Conservation (phyloP, 2,797 vertebrate genomes). For the Heterohyrax brucei region DNA sequence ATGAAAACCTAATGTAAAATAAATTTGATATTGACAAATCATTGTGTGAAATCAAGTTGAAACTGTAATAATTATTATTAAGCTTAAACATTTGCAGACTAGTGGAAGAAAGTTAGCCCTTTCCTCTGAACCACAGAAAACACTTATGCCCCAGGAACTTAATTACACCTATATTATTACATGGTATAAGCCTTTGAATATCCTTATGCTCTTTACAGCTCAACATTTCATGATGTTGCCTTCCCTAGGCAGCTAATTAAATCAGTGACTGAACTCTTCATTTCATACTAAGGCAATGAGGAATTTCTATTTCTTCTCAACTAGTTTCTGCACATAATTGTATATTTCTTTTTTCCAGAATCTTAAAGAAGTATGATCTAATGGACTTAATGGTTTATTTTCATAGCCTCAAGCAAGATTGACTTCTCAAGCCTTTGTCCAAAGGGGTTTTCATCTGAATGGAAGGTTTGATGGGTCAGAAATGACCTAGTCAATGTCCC, state of each 20-base stretch:
- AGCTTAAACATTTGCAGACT: slow-evolving; percentile 22
- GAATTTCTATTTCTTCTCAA: slow-evolving; percentile 80
- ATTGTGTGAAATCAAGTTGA: not conserved
- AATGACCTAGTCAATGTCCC: slow-evolving; percentile 75
- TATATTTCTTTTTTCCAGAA: slow-evolving; percentile 42
- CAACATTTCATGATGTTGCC: slow-evolving; percentile 77
- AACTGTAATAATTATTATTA: slow-evolving; percentile 5
- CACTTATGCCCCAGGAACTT: slow-evolving; percentile 51
- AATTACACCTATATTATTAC: slow-evolving; percentile 68
- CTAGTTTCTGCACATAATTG: slow-evolving; percentile 70
- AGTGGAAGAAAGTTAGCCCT: slow-evolving; percentile 36
- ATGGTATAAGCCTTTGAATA: slow-evolving; percentile 69
- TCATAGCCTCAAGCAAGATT: slow-evolving; percentile 40
- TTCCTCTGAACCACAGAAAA: slow-evolving; percentile 46
- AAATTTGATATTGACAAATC: slow-evolving; percentile 38
- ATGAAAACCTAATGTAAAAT: not conserved
- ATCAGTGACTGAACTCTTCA: slow-evolving; percentile 75
- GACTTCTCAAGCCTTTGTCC: slow-evolving; percentile 44
- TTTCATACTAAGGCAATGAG: slow-evolving; percentile 71
- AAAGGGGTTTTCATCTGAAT: slow-evolving; percentile 54
- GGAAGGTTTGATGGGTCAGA: slow-evolving; percentile 83
- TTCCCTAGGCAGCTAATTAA: slow-evolving; percentile 83
- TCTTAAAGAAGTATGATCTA: slow-evolving; percentile 43
- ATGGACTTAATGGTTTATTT: slow-evolving; percentile 63
- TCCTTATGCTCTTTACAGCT: slow-evolving; percentile 76